Percentiles rank a stretch among this genome's conserved stretches.
Evolutionary conservation across 2,888 invertebrate species (phyloP).

Genomic region (Magallana nippona): DNA sequence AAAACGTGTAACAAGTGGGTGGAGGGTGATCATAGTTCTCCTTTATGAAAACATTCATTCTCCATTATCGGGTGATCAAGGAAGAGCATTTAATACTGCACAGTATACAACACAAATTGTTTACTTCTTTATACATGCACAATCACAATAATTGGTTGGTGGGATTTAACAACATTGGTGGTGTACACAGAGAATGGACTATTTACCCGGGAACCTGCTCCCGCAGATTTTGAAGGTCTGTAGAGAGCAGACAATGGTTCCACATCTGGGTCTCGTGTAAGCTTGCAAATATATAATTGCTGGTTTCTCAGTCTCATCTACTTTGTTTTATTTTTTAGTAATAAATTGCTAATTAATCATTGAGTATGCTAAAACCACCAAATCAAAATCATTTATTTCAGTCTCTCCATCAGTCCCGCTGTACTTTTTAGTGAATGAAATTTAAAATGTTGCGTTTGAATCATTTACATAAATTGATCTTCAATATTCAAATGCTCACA

Average conservation of each 20-base stretch:
- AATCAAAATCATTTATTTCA: too few species aligned
- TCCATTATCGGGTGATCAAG: neutral
- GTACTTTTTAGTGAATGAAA: too few species aligned
- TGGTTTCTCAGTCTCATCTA: neutral
- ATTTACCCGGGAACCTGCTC: neutral
- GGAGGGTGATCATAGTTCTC: neutral
- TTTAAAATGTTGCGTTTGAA: too few species aligned
- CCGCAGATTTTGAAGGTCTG: neutral
- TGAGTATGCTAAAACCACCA: too few species aligned
- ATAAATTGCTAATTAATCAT: neutral
- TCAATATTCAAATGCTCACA: too few species aligned
- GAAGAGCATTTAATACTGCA: neutral
- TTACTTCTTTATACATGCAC: neutral
- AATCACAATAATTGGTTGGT: conserved; percentile 37
- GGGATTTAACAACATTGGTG: neutral
- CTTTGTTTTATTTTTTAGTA: neutral
- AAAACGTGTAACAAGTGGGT: neutral
- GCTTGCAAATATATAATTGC: conserved; percentile 26
- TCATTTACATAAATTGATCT: too few species aligned
- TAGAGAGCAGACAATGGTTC: neutral
- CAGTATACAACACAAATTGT: too few species aligned
- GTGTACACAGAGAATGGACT: neutral
- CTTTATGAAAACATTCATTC: neutral
- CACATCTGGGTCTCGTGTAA: conserved; percentile 34
- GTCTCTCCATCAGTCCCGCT: too few species aligned